Percentiles rank a stretch among this genome's conserved stretches.
Evolutionary conservation across 2,797 vertebrate genomes (phyloP).

Genomic region (Crocodylus rhombifer): DNA sequence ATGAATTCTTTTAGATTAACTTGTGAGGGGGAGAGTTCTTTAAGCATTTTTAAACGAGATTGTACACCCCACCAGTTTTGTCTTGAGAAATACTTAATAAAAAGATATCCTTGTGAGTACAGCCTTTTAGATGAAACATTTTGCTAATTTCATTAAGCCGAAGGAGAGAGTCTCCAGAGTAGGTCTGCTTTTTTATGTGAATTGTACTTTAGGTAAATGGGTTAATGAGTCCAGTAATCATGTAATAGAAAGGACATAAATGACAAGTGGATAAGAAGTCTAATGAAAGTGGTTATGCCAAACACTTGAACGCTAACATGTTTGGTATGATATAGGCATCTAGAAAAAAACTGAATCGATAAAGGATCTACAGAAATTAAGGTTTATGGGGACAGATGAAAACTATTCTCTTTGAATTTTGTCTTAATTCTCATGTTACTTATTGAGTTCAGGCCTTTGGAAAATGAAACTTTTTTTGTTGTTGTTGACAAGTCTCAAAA

Average conservation of each 20-base stretch:
- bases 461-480: not conserved
- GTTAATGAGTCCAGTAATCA: not conserved
- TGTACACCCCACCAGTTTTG: not conserved
- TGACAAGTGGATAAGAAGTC: not conserved
- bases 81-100: not conserved
- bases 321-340: not conserved
- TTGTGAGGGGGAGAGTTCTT: not conserved
- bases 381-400: not conserved
- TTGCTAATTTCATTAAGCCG: not conserved
- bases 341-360: not conserved
- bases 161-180: not conserved
- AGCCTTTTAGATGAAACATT: not conserved
- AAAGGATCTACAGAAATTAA: not conserved
- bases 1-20: not conserved
- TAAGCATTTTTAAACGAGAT: not conserved
- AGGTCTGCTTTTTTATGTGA: not conserved
- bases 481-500: not conserved
- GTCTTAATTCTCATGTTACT: too few species aligned
- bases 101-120: not conserved
- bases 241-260: not conserved
- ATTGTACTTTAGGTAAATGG: not conserved
- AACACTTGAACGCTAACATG: not conserved
- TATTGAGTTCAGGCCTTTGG: too few species aligned
- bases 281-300: not conserved
- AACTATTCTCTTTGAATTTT: not conserved